phyloP scores from a whole-genome alignment of 2,113 vertebrate genomes.

The Ochotona curzoniae region DNA sequence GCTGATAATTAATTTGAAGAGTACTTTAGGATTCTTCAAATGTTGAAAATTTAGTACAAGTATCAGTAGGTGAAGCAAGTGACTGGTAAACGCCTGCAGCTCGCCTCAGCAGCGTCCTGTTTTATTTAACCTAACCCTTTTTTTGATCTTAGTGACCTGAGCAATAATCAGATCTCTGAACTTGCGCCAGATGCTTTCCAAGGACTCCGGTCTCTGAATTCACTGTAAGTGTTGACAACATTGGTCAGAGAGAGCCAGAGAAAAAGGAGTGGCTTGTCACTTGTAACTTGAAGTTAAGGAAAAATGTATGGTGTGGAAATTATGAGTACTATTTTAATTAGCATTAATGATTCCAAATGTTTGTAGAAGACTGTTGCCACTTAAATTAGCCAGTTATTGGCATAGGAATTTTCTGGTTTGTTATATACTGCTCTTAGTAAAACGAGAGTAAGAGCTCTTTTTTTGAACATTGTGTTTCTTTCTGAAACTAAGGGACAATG shows the following conservation, averaged over 20 bases:
- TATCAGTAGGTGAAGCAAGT: background rate
- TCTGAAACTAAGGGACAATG: slow-evolving; percentile 32
- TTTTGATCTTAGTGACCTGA: slow-evolving; percentile 93
- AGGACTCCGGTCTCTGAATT: slow-evolving; percentile 97
- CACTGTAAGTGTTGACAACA: slow-evolving; percentile 91
- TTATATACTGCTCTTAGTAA: background rate
- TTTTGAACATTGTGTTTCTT: background rate
- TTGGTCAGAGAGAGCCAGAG: too few species aligned
- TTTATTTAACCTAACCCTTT: slow-evolving; percentile 64
- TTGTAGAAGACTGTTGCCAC: background rate
- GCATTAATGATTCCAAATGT: background rate
- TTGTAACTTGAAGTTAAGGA: background rate
- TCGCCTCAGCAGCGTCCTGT: slow-evolving; percentile 14
- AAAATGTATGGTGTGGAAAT: background rate
- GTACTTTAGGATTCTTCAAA: background rate
- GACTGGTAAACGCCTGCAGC: background rate
- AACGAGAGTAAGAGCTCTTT: background rate
- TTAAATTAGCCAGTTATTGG: background rate
- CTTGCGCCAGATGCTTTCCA: slow-evolving; percentile 97
- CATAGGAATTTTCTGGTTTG: background rate
- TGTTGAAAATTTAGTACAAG: background rate
- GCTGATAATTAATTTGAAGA: background rate
- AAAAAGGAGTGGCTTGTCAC: accelerated
- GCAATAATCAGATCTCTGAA: slow-evolving; percentile 99
- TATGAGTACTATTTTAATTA: background rate